Evolutionary conservation across 1,140 invertebrate species (phyloP), one percentile per base, ranked within the genome.

Genomic region (Sarcophaga bullata): DNA sequence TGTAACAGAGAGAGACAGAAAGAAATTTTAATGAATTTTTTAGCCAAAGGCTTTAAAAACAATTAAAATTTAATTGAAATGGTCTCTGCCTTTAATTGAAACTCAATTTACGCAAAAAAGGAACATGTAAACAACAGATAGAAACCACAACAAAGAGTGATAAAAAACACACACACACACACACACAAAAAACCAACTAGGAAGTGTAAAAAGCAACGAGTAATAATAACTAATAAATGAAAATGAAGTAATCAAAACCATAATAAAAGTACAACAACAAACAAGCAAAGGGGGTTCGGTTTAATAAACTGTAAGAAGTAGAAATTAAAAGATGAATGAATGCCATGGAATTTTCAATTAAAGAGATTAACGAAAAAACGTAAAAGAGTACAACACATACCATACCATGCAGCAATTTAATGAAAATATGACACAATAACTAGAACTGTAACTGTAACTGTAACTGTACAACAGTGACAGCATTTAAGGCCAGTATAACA

Each of bases 41-140:
- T 73, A 73, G 73, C 73, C 25, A 37, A 15, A 46, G 73, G 73
- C 73, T 73, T 73, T 73, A 46, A 73, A 73, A 73, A 73, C 73
- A 73, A 73, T 73, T 73, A 73, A 73, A 73, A 73, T 46, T 25
- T 73, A 73, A 73, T 73, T 73, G 37, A 73, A 37, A 73, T 73
- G 25, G 73, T 73, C 25, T 46, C 25, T 37, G 25, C 1, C 25
- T 73, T 46, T 73, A 73, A 73, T 73, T 73, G 73, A 73, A 73
- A 73, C 73, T 73, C 37, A 73, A 73, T 73, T 73, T 73, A 73
- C 54, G 54, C 54, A 58, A 58, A 37, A 73, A 73, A 37, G 25
- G 25, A 37, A 37, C 25, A 37, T 37, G 25, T 37, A 37, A 73
- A 25, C 10, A 37, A 73, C 5, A 73, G 46, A 15, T 37, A 73